phyloP scores from a whole-genome alignment of 2,888 invertebrate species.

The Erynnis tages region DNA sequence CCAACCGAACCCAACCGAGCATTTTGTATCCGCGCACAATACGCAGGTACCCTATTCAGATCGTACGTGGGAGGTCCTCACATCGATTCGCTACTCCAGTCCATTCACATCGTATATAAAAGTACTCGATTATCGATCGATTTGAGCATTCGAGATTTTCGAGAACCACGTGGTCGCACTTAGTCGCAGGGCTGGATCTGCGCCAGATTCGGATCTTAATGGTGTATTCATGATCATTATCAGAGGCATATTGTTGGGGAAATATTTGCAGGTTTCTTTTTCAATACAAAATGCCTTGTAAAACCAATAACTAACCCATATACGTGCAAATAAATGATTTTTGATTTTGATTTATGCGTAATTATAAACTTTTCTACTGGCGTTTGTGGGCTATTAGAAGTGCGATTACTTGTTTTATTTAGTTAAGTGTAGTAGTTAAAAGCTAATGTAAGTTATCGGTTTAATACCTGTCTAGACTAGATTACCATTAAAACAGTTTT shows the following conservation, averaged over 20 bases:
- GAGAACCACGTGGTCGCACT: conserved; percentile 1
- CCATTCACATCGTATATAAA: conserved; percentile 71
- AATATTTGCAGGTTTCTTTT: too few relatives aligned
- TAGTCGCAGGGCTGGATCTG: conserved; percentile 9
- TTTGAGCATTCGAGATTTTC: conserved; percentile 41
- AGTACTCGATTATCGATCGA: conserved; percentile 60
- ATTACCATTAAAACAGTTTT: too few relatives aligned
- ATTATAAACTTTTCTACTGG: too few relatives aligned
- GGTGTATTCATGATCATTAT: conserved; percentile 23
- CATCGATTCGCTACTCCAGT: conserved; percentile 33
- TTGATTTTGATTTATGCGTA: too few relatives aligned
- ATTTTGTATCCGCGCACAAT: conserved; percentile 10
- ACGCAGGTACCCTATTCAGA: conserved; percentile 12
- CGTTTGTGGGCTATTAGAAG: too few relatives aligned
- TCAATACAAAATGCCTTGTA: too few relatives aligned
- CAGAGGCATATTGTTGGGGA: conserved; percentile 5
- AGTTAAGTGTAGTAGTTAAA: too few relatives aligned
- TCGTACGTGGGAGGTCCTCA: conserved; percentile 18
- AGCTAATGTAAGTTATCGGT: too few relatives aligned
- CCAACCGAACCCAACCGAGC: not conserved
- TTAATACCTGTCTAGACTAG: too few relatives aligned
- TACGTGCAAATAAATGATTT: too few relatives aligned
- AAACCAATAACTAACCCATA: too few relatives aligned
- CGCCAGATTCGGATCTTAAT: conserved; percentile 20
- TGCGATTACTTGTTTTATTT: too few relatives aligned